Conservation (phyloP, 1,140 invertebrate genomes). For the Eriosoma lanigerum region DNA sequence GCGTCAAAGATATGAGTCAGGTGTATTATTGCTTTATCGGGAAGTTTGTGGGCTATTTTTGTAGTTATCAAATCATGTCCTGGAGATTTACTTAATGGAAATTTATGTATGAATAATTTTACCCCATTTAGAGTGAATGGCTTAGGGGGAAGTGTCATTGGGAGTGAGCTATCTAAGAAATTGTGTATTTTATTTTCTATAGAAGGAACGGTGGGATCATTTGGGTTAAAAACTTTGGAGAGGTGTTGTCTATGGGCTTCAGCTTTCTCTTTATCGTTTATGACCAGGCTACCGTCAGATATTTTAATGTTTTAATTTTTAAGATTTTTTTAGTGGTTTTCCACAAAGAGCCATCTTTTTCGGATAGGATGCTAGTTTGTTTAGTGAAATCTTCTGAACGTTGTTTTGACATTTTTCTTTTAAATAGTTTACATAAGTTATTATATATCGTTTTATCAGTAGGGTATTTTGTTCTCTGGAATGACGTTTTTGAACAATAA, state of each 20-base stretch:
- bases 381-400: neutral
- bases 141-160: neutral
- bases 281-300: neutral
- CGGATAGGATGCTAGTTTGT: too few species aligned
- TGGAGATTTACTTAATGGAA: too few species aligned
- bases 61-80: constrained; percentile 42
- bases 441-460: too few species aligned
- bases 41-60: neutral
- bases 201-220: neutral
- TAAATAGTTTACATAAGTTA: neutral
- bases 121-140: neutral
- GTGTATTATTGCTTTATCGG: constrained; percentile 23
- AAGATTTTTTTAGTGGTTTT: neutral
- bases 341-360: neutral
- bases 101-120: too few species aligned
- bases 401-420: neutral
- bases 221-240: neutral
- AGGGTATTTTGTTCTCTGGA: too few species aligned
- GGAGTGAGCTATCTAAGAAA: neutral
- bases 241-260: neutral
- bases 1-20: constrained; percentile 36
- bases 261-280: too few species aligned
- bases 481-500: neutral
- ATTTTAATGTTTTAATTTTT: too few species aligned
- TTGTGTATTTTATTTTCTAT: neutral